These are phyloP conservation scores for Loxodonta africana DNA, from an alignment of 2,113 vertebrate species.

Conservation along the genomic window DNA sequence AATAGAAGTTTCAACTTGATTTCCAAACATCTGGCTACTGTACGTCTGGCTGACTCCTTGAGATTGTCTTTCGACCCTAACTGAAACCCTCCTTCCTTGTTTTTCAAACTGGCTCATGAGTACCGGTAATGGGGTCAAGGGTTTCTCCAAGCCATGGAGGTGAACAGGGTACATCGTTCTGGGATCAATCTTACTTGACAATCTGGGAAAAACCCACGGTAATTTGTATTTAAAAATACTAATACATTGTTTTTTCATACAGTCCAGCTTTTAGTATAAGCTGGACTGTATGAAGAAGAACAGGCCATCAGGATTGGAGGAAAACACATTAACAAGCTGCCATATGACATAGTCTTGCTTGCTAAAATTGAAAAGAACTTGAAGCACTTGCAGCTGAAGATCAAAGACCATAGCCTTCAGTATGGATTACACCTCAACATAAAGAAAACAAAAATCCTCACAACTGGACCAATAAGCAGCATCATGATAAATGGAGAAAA, in stretches of 20 bases:
- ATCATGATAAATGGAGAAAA: too few species aligned
- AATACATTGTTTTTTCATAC: neutral
- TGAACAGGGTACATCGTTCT: neutral
- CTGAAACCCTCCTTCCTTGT: neutral
- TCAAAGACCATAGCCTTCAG: too few species aligned
- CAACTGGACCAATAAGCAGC: too few species aligned
- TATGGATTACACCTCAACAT: too few species aligned
- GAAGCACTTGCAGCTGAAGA: too few species aligned
- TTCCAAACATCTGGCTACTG: slow-evolving; percentile 55
- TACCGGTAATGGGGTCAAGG: neutral
- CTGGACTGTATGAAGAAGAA: too few species aligned
- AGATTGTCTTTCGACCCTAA: slow-evolving; percentile 22
- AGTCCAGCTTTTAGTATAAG: too few species aligned
- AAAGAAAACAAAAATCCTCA: too few species aligned
- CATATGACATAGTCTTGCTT: too few species aligned
- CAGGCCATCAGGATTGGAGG: too few species aligned
- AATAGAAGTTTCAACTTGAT: slow-evolving; percentile 61
- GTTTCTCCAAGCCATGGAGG: neutral
- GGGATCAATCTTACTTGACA: slow-evolving; percentile 24
- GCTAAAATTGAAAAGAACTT: too few species aligned
- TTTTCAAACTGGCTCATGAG: slow-evolving; percentile 28
- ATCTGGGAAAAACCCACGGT: neutral
- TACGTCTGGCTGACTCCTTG: neutral
- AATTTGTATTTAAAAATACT: slow-evolving; percentile 28
- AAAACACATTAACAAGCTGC: too few species aligned